Percentiles rank a stretch among this genome's conserved stretches.
Conservation (phyloP, 2,113 vertebrate species). For the Cyprinodon tularosa region DNA sequence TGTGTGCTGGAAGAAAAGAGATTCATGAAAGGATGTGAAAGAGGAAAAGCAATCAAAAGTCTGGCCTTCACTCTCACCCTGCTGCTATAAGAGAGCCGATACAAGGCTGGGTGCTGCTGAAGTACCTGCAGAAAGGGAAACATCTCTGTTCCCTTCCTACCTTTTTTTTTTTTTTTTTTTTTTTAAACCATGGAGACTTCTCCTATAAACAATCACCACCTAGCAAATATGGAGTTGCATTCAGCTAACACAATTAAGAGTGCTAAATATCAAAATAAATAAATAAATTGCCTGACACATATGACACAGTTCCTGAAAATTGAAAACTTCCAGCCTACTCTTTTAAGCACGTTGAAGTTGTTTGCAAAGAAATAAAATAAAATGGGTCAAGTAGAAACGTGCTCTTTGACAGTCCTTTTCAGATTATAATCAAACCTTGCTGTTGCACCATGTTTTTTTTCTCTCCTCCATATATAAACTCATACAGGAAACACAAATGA, state of each 20-base stretch:
- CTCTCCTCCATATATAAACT: constrained; percentile 44
- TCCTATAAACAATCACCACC: constrained; percentile 1
- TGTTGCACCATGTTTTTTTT: constrained; percentile 16
- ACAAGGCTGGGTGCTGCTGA: constrained; percentile 62
- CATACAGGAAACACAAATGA: constrained; percentile 62
- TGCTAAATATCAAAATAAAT: not conserved
- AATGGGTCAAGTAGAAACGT: constrained; percentile 71
- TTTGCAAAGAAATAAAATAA: constrained; percentile 58
- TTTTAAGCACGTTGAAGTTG: constrained; percentile 45
- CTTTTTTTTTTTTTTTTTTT: constrained; percentile 1
- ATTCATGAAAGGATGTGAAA: constrained; percentile 51
- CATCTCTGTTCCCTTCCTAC: constrained; percentile 23
- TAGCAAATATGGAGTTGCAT: constrained; percentile 9
- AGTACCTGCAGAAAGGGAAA: constrained; percentile 60
- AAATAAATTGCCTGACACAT: constrained; percentile 2
- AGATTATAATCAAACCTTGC: constrained; percentile 52
- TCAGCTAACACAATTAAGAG: constrained; percentile 27
- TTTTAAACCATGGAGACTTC: constrained; percentile 39
- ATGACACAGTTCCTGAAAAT: not conserved
- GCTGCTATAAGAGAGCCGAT: constrained; percentile 50
- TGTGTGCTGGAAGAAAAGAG: constrained; percentile 54
- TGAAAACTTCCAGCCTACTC: constrained; percentile 35
- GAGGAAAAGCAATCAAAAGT: constrained; percentile 66
- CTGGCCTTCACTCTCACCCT: constrained; percentile 61
- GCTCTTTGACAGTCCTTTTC: constrained; percentile 60